Evolutionary conservation across 2,888 invertebrate genomes (phyloP), one percentile per base, ranked within the genome.

Genomic region (Phragmatobia fuliginosa): DNA sequence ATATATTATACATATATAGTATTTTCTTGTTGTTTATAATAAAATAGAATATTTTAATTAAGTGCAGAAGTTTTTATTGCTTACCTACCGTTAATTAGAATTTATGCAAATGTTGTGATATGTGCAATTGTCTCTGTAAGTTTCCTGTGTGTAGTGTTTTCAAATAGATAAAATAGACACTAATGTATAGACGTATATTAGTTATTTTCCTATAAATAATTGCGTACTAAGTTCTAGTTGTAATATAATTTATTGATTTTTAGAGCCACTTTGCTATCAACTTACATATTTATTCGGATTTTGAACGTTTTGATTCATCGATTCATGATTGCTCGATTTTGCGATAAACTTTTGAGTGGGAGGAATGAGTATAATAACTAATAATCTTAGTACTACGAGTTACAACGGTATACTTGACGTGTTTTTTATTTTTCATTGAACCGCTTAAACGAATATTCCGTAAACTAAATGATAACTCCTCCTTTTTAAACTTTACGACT

Each of bases 21-120:
- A 60, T 84, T 82, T 85, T 83, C 83, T 85, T 84, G 83, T 83
- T 84, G 78, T 77, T 77, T 65, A 70, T 72, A 68, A 72, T 71
- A 73, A 73, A 70, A 66, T 74, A 76, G 65, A 76, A 70, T 72
- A 58, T 74, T 67, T 74, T 75, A 80, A 81, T 81, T 80, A 76
- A 62, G 32, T 72, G 63, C 45, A 66, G 32, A 67, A 56, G 32
- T 72, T 69, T 68, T 76, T 74, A 71, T 74, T 79, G 73, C 72
- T 67, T 60, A 61, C 62, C 58, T 60, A 61, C 62, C 58, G 52
- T 69, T 75, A 78, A 81, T 76, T 73, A 65, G 62, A 68, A 74
- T 74, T 60, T 63, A 81, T 74, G 59, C 61, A 70, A 75, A 80
- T 78, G 58, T 33, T 63, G 62, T 67, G 28, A 56, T 72, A 75